Base-by-base conservation (phyloP, 2,113 vertebrate species). In the Syrmaticus mikado region DNA sequence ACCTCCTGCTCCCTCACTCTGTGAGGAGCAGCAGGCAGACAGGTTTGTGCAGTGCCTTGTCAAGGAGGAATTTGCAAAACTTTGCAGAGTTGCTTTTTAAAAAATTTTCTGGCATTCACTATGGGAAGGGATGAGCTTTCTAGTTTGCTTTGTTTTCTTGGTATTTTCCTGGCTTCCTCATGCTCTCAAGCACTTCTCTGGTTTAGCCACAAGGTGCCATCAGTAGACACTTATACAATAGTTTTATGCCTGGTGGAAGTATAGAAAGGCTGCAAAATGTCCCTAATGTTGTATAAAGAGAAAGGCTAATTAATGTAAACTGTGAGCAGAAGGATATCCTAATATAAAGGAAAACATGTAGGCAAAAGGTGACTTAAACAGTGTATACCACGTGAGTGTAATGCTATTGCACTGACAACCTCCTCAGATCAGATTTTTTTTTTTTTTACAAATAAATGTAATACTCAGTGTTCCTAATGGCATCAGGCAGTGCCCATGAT, bases 171-270 rank as follows among this genome's bases (percentile, higher is more conserved):
- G 38, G 5, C 5, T 81, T 13, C 2, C 34, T 65, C 32, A 3
- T 41, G 3, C 80, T 85, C 48, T 36, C 66, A 53, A 79, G 96
- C 92, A 95, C 95, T 97, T 97, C 96, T 93, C 88, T 70, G 25
- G 41, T 83, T 96, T 53, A 96, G 85, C 97, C 97, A 97, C 95
- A 94, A 97, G 96, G 96, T 96, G 97, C 95, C 96, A 96, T 96
- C 97, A 96, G 90, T 22, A 96, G 83, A 91, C 95, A 57, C 81
- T 70, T 34, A 45, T 91, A 88, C 21, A 68, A 16, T 32, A 13
- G 6, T 2, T 1, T 24, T 36, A 12, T 10, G 4, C 65, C 62
- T 4, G 2, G 53, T 66, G 66, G 52, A 66, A 67, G 6, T 0
- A 9, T 11, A 76, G 77, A 36, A 50, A 82, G 15, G 7, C 17